Evolutionary conservation across 1,140 invertebrate species (phyloP).

Genomic region (Diplogasteroides magnus): DNA sequence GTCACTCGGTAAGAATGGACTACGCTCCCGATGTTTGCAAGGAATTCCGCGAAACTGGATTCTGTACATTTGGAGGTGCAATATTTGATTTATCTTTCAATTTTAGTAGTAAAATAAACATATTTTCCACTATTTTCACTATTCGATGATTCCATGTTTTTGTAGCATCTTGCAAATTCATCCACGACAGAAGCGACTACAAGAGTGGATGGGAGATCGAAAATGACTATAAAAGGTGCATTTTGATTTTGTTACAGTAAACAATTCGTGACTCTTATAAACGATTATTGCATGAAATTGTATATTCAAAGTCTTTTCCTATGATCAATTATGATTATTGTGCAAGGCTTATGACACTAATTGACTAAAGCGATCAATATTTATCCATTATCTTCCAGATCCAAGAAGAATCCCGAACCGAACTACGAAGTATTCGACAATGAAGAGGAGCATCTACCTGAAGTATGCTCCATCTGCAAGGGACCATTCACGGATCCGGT

Average conservation of each 20-base stretch:
- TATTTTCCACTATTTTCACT: conserved; percentile 3
- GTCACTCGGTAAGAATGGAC: conserved; percentile 94
- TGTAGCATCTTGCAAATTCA: conserved; percentile 91
- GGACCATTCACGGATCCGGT: conserved; percentile 76
- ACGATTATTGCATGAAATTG: neutral
- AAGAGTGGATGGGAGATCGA: conserved; percentile 98
- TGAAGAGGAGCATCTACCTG: conserved; percentile 77
- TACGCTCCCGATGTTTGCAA: conserved; percentile 99
- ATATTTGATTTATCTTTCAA: conserved; percentile 17
- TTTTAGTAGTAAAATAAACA: conserved; percentile 4
- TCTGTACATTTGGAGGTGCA: conserved; percentile 91
- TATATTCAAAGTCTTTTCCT: neutral
- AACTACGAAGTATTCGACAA: conserved; percentile 71
- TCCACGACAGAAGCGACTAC: conserved; percentile 94
- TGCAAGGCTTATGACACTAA: neutral
- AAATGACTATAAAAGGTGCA: conserved; percentile 68
- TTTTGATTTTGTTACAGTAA: neutral
- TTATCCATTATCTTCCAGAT: conserved; percentile 63
- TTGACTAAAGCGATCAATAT: neutral
- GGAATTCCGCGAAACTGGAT: conserved; percentile 99
- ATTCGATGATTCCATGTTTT: too few relatives aligned
- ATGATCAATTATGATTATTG: neutral
- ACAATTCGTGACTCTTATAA: neutral
- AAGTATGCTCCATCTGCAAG: conserved; percentile 91
- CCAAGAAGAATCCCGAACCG: too few relatives aligned